Percentiles rank a stretch among this genome's conserved stretches.
These are phyloP conservation scores for Gymnocephalus cernua DNA, from an alignment of 2,113 vertebrate species.

Conservation along the genomic window DNA sequence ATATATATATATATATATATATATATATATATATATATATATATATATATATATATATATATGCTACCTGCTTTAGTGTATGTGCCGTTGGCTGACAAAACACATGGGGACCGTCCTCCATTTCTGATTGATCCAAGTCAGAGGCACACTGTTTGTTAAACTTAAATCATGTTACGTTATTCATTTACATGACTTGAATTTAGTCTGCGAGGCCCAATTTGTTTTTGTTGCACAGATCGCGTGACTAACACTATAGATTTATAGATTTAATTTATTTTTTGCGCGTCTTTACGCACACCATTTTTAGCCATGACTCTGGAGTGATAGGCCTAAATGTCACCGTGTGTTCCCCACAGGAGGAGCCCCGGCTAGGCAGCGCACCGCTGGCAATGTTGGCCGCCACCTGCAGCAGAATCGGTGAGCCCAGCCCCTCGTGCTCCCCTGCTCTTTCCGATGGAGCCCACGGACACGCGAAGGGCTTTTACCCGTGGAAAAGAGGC, in stretches of 20 bases:
- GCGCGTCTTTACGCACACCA: constrained; percentile 45
- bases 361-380: constrained; percentile 93
- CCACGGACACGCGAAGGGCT: constrained; percentile 89
- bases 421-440: constrained; percentile 89
- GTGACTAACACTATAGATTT: not conserved
- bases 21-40: no score
- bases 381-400: constrained; percentile 96
- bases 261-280: not conserved
- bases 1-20: no score
- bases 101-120: not conserved
- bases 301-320: not conserved
- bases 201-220: not conserved
- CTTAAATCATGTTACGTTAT: not conserved
- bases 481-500: constrained; percentile 92
- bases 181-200: not conserved
- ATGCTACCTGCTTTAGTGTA: not conserved
- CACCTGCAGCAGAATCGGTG: constrained; percentile 96
- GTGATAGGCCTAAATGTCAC: not conserved
- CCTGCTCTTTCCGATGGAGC: constrained; percentile 87
- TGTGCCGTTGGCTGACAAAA: not conserved
- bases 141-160: not conserved
- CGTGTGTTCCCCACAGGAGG: constrained; percentile 87
- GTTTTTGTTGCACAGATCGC: no score
- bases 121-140: not conserved
- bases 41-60: not conserved